These are phyloP conservation scores for Temnothorax ravouxi DNA, from an alignment of 2,888 invertebrate species.

Conservation along the genomic window DNA sequence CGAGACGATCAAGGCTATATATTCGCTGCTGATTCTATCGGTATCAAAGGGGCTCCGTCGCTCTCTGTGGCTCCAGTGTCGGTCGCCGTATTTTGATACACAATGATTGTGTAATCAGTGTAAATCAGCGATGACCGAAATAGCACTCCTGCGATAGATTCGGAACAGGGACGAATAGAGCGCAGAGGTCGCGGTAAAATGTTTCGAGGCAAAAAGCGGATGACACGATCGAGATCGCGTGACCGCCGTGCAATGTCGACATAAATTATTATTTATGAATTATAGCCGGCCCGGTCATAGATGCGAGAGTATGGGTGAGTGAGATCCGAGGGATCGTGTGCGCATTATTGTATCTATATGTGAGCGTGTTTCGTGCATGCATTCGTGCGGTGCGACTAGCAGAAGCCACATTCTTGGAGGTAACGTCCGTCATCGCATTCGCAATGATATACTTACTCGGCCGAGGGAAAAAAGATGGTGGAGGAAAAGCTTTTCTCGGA, in stretches of 20 bases:
- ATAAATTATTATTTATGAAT: constrained; percentile 72
- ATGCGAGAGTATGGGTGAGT: background rate
- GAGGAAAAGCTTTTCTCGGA: background rate
- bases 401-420: constrained; percentile 33
- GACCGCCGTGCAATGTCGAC: constrained; percentile 56
- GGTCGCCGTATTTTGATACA: constrained; percentile 30
- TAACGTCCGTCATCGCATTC: constrained; percentile 43
- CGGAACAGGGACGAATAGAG: constrained; percentile 17
- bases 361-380: background rate
- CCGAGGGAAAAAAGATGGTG: no score
- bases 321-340: background rate
- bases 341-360: no score
- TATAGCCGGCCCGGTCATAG: constrained; percentile 7
- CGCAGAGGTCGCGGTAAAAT: background rate
- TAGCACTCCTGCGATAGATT: constrained; percentile 20
- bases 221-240: constrained; percentile 68
- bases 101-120: constrained; percentile 9
- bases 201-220: constrained; percentile 55
- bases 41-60: background rate
- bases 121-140: constrained; percentile 30
- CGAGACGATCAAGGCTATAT: background rate
- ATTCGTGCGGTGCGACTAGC: background rate
- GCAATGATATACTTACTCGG: background rate
- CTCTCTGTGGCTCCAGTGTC: background rate
- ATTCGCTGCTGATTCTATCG: background rate